Percentiles rank a stretch among this genome's conserved stretches.
phyloP scores from a whole-genome alignment of 1,140 invertebrate genomes.

The Halesus radiatus region DNA sequence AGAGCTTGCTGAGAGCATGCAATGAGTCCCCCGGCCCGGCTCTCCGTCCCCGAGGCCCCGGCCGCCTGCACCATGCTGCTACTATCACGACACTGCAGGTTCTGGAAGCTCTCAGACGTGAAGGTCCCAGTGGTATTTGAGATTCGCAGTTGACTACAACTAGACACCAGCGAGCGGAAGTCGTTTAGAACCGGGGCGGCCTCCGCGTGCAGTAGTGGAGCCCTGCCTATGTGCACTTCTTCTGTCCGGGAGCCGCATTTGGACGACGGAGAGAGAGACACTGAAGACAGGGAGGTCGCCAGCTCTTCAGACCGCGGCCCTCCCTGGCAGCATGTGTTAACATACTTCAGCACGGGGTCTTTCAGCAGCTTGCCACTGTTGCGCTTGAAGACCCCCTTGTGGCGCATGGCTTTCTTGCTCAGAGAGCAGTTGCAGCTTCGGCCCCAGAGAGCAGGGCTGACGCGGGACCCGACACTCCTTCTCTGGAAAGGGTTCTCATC shows the following conservation, averaged over 20 bases:
- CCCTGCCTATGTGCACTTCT: slow-evolving; percentile 49
- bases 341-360: slow-evolving; percentile 65
- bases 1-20: slow-evolving; percentile 77
- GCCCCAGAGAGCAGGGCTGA: slow-evolving; percentile 30
- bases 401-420: slow-evolving; percentile 54
- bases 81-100: slow-evolving; percentile 57
- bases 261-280: slow-evolving; percentile 35
- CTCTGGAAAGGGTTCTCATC: slow-evolving; percentile 63
- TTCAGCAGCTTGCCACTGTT: slow-evolving; percentile 63
- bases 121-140: slow-evolving; percentile 60
- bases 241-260: slow-evolving; percentile 59
- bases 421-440: slow-evolving; percentile 26
- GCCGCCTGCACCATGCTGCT: slow-evolving; percentile 57
- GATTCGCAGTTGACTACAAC: slow-evolving; percentile 48
- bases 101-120: slow-evolving; percentile 64
- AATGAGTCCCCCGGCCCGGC: slow-evolving; percentile 58
- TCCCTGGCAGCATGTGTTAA: slow-evolving; percentile 57
- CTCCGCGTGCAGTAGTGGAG: not conserved
- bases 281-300: slow-evolving; percentile 50
- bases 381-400: slow-evolving; percentile 61
- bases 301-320: slow-evolving; percentile 57
- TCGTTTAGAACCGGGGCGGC: slow-evolving; percentile 31
- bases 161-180: slow-evolving; percentile 49
- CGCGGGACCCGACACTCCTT: slow-evolving; percentile 44
- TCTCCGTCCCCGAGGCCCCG: slow-evolving; percentile 55